Conservation (phyloP, 2,113 vertebrate species). For the Philantomba maxwellii region DNA sequence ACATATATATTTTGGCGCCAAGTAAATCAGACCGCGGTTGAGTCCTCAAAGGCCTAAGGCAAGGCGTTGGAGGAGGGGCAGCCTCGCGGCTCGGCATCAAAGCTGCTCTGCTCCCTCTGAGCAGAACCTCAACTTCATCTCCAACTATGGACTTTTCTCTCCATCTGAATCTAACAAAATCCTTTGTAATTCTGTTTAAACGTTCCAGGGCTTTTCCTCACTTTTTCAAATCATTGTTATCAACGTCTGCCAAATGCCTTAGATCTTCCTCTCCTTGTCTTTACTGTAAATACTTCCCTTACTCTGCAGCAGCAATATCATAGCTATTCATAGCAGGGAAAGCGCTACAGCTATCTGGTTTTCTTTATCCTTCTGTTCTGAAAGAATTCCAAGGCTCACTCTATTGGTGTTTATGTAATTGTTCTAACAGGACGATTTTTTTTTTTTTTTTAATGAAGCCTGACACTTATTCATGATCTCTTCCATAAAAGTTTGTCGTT, state of each 20-base stretch:
- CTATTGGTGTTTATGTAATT: conserved; percentile 56
- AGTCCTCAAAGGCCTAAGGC: conserved; percentile 41
- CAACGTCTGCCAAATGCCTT: conserved; percentile 68
- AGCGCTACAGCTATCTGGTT: conserved; percentile 60
- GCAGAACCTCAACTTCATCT: conserved; percentile 33
- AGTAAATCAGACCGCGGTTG: conserved; percentile 42
- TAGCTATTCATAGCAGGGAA: conserved; percentile 43
- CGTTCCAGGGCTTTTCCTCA: conserved; percentile 66
- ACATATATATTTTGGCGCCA: not conserved
- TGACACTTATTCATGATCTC: not conserved
- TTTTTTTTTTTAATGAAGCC: not conserved
- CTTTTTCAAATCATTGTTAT: conserved; percentile 67
- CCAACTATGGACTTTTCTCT: conserved; percentile 53
- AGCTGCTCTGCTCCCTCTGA: conserved; percentile 45
- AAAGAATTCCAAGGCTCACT: conserved; percentile 53
- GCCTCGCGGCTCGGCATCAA: not conserved
- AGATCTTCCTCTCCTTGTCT: conserved; percentile 23
- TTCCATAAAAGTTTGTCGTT: not conserved
- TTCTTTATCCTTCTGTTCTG: conserved; percentile 59
- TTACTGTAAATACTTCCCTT: conserved; percentile 66
- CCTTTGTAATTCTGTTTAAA: conserved; percentile 74
- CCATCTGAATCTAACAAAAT: conserved; percentile 71
- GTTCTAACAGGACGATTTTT: conserved; percentile 45
- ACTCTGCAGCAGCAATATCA: conserved; percentile 45
- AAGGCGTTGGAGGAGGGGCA: not conserved